phyloP scores from a whole-genome alignment of 2,113 vertebrate species.

The Emydocephalus ijimae region DNA sequence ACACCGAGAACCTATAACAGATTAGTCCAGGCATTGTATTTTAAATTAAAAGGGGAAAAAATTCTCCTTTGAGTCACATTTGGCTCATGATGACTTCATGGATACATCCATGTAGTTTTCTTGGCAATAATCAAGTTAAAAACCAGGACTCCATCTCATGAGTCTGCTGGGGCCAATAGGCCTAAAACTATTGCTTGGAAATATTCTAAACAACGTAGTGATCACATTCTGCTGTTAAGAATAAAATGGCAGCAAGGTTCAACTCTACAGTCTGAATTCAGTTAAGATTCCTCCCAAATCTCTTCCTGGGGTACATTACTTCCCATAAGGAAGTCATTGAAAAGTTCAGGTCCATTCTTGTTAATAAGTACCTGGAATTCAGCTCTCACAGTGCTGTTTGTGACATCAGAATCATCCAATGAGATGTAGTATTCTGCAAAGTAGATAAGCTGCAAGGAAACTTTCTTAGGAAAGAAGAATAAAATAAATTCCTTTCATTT shows the following conservation, averaged over 20 bases:
- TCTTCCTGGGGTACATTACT: slow-evolving; percentile 24
- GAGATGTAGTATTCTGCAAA: slow-evolving; percentile 50
- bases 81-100: background rate
- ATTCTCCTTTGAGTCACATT: background rate
- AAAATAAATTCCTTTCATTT: slow-evolving; percentile 49
- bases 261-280: slow-evolving; percentile 36
- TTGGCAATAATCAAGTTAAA: slow-evolving; percentile 20
- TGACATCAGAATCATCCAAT: slow-evolving; percentile 38
- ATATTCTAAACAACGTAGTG: slow-evolving; percentile 54
- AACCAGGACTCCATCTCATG: slow-evolving; percentile 36
- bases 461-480: slow-evolving; percentile 35
- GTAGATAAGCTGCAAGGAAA: slow-evolving; percentile 50
- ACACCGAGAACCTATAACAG: slow-evolving; percentile 30
- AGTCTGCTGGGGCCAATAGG: slow-evolving; percentile 49
- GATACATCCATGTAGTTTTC: background rate
- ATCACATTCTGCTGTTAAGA: slow-evolving; percentile 47
- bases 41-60: background rate
- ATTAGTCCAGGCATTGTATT: slow-evolving; percentile 48
- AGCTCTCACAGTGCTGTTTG: slow-evolving; percentile 36
- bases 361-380: slow-evolving; percentile 26
- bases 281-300: slow-evolving; percentile 31
- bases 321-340: slow-evolving; percentile 32
- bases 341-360: slow-evolving; percentile 27
- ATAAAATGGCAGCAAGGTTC: slow-evolving; percentile 48
- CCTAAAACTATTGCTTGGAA: slow-evolving; percentile 72